A percentile compares a stretch with the other conserved stretches of the same genome.
These are phyloP conservation scores for Ormyrus rosae DNA, from an alignment of 2,888 invertebrate genomes.

Conservation along the genomic window DNA sequence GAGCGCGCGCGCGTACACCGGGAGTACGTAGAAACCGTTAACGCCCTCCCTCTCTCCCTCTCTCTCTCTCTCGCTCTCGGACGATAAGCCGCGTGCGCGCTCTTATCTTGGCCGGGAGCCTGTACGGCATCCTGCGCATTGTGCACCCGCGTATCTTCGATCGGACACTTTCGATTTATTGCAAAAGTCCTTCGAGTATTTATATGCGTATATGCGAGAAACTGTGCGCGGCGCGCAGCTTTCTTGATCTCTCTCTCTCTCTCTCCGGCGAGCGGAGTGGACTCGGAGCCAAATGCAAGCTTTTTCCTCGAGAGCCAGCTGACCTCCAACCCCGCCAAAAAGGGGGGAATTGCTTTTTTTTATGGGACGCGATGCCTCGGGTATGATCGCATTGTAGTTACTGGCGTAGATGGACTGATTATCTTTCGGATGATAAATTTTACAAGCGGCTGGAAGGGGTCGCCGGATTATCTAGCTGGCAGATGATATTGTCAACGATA, in stretches of 20 bases:
- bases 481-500: too few relatives aligned
- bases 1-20: background rate
- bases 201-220: background rate
- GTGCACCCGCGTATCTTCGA: constrained; percentile 59
- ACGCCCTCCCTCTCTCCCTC: constrained; percentile 9
- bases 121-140: constrained; percentile 4
- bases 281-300: constrained; percentile 5
- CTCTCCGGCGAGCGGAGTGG: background rate
- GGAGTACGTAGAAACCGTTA: constrained; percentile 12
- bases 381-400: too few relatives aligned
- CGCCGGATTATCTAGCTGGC: background rate
- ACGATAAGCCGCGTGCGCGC: constrained; percentile 10
- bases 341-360: too few relatives aligned
- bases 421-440: background rate
- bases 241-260: background rate
- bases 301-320: background rate
- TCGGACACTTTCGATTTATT: constrained; percentile 68
- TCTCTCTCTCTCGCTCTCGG: background rate
- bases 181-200: constrained; percentile 60
- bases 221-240: background rate
- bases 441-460: background rate
- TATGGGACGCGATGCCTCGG: too few relatives aligned
- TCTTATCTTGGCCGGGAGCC: constrained; percentile 24
- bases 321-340: too few relatives aligned
- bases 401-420: too few relatives aligned